Percentiles rank a stretch among this genome's conserved stretches.
Conservation (phyloP, 2,797 vertebrate genomes). For the Clarias fuscus region DNA sequence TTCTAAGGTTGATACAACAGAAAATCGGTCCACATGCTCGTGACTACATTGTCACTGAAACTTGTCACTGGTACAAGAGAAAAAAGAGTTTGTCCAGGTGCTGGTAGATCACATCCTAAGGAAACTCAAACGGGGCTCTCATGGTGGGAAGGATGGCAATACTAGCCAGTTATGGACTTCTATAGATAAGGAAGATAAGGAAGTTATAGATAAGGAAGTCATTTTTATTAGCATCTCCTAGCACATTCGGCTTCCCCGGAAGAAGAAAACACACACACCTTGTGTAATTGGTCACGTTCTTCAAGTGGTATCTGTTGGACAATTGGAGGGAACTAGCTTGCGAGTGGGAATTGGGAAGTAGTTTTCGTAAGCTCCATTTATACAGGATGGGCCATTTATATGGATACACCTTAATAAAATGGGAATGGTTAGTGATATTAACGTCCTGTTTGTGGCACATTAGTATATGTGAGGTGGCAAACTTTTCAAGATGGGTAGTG, state of each 20-base stretch:
- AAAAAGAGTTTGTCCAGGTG: not conserved
- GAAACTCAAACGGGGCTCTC: not conserved
- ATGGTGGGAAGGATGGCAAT: not conserved
- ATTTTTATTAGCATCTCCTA: constrained; percentile 7
- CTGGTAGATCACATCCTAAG: not conserved
- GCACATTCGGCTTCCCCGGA: not conserved
- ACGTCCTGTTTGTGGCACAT: no score
- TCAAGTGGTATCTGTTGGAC: not conserved
- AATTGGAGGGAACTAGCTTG: not conserved
- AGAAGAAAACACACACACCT: not conserved
- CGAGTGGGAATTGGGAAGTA: not conserved
- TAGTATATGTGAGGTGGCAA: no score
- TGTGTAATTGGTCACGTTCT: not conserved
- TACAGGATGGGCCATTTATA: no score
- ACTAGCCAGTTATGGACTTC: not conserved
- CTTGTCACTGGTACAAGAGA: not conserved
- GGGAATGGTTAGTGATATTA: no score
- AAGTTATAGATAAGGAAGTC: not conserved
- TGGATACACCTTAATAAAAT: no score
- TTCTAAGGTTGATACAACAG: not conserved
- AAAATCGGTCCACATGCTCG: not conserved
- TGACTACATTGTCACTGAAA: not conserved
- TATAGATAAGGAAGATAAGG: not conserved
- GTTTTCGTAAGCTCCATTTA: not conserved
- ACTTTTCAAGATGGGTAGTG: no score